Evolutionary conservation across 1,140 invertebrate species (phyloP).

Genomic region (fruit fly (Drosophila melanogaster)): Release_6_plus_ISO1_MT NT_033779.5:17704501-17705000

Average conservation of each 20-base stretch:
- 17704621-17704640: conserved; percentile 38
- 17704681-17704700: conserved; percentile 63
- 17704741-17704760: conserved; percentile 36
- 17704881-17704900: conserved; percentile 57
- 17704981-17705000: conserved; percentile 49
- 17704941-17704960: conserved; percentile 79
- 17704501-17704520: conserved; percentile 67
- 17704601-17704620: conserved; percentile 66
- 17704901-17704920: conserved; percentile 58
- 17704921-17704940: conserved; percentile 65
- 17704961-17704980: conserved; percentile 75
- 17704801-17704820: conserved; percentile 39
- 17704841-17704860: conserved; percentile 65
- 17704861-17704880: conserved; percentile 36
- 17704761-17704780: conserved; percentile 17
- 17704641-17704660: conserved; percentile 72
- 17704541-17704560: conserved; percentile 40
- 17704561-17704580: conserved; percentile 16
- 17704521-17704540: conserved; percentile 59
- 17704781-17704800: conserved; percentile 14
- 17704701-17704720: conserved; percentile 44
- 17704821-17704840: conserved; percentile 63
- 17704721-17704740: conserved; percentile 58
- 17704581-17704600: conserved; percentile 81
- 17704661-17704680: conserved; percentile 70